Evolutionary conservation across 1,140 invertebrate species (phyloP), one percentile per base, ranked within the genome.

Genomic region (Goniozus legneri): DNA sequence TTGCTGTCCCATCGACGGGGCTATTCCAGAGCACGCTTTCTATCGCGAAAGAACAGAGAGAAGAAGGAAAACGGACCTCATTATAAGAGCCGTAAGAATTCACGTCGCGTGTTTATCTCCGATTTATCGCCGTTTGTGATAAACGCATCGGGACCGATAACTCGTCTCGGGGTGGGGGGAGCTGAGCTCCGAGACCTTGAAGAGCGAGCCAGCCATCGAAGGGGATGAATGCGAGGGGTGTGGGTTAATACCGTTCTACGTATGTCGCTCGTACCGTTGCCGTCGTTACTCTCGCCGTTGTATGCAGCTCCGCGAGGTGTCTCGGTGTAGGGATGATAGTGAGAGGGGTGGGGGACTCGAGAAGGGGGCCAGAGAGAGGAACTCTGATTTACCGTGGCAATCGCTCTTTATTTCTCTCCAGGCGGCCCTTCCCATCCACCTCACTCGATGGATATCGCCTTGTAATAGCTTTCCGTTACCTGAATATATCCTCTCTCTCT

Each of bases 331-430:
- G 18, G 13, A 8, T n/a, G 32, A 3, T 21, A 39, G 37, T n/a
- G 49, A 43, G 41, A 8, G 42, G 24, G 44, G 21, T 8, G 39
- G 54, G 46, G 20, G 54, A 27, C 50, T 38, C 42, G 47, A 51
- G 32, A 46, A 31, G 49, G 55, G 32, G 53, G 56, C 52, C 50
- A 44, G 50, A 37, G 52, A 44, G 47, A 40, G 47, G 47, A 52
- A 55, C 50, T 56, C 73, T 76, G 73, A 76, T 76, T 76, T 76
- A 76, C 73, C 56, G 73, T 71, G 53, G 67, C 73, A 76, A 76
- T 76, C 71, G 65, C 70, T 76, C 72, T 76, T 76, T 76, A 75
- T 76, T 76, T 76, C 73, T 75, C 73, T 76, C 73, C 62, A 76
- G 73, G 73, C 72, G 73, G 66, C 70, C 63, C 64, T 76, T 67